A percentile compares a stretch with the other conserved stretches of the same genome.
Conservation (phyloP, 2,888 invertebrate species). For the Pterostichus niger region DNA sequence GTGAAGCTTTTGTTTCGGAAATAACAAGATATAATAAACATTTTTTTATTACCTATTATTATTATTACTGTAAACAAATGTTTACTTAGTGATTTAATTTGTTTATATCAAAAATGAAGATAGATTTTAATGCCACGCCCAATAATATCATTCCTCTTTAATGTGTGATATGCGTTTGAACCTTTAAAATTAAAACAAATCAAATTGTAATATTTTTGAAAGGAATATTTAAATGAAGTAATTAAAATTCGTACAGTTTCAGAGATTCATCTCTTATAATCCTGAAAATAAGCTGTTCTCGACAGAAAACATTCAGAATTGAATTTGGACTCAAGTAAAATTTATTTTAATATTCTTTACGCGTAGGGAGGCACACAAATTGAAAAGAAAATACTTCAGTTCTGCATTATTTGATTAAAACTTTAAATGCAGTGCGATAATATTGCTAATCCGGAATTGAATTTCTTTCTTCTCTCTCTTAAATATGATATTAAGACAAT, state of each 20-base stretch:
- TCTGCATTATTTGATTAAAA: slow-evolving; percentile 49
- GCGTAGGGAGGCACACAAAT: slow-evolving; percentile 19
- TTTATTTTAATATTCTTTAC: slow-evolving; percentile 49
- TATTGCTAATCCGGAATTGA: background rate
- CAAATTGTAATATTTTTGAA: slow-evolving; percentile 1
- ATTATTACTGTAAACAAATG: no score
- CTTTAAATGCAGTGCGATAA: slow-evolving; percentile 19
- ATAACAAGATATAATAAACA: no score
- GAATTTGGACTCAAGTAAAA: slow-evolving; percentile 39
- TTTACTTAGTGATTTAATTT: no score
- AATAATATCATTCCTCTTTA: background rate
- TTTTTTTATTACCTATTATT: no score
- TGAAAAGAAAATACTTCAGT: slow-evolving; percentile 36
- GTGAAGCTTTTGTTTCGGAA: no score
- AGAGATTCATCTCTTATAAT: slow-evolving; percentile 29
- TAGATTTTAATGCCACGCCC: background rate
- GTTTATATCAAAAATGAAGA: no score
- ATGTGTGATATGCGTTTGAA: no score
- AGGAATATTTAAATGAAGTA: slow-evolving; percentile 45
- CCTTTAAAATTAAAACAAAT: no score
- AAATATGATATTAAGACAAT: background rate
- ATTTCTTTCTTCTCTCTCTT: background rate
- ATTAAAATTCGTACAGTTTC: slow-evolving; percentile 43
- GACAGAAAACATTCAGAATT: slow-evolving; percentile 42
- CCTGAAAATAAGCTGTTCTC: slow-evolving; percentile 33